Evolutionary conservation across 2,888 invertebrate species (phyloP), one percentile per base, ranked within the genome.

Genomic region (Spilosoma lubricipeda): DNA sequence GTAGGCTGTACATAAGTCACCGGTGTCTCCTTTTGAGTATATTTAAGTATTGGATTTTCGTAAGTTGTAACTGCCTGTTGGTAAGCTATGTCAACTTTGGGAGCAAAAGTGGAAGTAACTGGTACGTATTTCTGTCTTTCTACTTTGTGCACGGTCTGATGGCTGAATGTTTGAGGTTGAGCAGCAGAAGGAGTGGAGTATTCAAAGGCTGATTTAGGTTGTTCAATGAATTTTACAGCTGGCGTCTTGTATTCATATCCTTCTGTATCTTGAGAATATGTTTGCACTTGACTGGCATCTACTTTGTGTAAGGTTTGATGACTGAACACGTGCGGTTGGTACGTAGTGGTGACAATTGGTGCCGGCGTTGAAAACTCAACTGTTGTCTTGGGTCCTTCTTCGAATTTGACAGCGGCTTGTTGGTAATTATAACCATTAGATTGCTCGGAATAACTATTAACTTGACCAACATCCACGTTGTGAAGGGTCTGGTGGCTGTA

Each of bases 251-350:
- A 94, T 39, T 88, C 85, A 76, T 93, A 94, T 36, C 93, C 93
- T 27, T 87, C 85, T 63, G 83, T 79, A 7, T 73, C 87, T 82
- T 89, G 86, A 11, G 89, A 88, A 74, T 89, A 89, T 18, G 90
- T 82, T 48, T 92, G 90, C 0, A 93, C 83, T 81, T 88, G 87
- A 72, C 86, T 89, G 52, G 88, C 87, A 67, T 93, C 93, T 20
- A 93, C 93, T 79, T 92, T 90, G 73, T 94, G 93, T 18, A 93
- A 71, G 11, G 92, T 93, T 79, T 93, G 91, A 36, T 91, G 94
- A 69, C 90, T 91, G 59, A 87, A 86, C 0, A 87, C 84, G 79
- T 93, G 92, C 27, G 93, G 93, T 80, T 91, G 89, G 78, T 92
- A 92, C 23, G 91, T 91, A 27, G 93, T 63, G 27, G 74, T 68